Evolutionary conservation across 2,113 vertebrate species (phyloP).

Genomic region (Sinocyclocheilus anophthalmus): DNA sequence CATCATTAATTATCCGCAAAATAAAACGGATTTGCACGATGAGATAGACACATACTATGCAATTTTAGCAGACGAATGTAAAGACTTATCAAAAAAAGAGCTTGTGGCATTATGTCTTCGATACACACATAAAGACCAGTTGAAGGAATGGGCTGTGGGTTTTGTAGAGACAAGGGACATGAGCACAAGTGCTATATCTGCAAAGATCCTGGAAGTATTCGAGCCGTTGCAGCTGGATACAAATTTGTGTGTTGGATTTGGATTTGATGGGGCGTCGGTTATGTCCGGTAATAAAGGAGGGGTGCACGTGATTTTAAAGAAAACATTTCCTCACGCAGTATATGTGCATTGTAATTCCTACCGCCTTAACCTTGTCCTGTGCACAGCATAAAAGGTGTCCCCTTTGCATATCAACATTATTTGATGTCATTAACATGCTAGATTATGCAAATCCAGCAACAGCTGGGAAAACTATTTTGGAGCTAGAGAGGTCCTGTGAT

Average conservation of each 20-base stretch:
- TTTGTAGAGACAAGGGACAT: not conserved
- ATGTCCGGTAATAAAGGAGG: not conserved
- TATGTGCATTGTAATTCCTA: not conserved
- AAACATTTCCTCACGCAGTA: not conserved
- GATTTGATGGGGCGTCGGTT: not conserved
- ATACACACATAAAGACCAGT: not conserved
- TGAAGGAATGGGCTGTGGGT: not conserved
- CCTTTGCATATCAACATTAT: not conserved
- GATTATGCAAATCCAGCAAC: not conserved
- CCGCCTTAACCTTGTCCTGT: not conserved
- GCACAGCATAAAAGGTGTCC: not conserved
- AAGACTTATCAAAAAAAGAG: conserved; percentile 1
- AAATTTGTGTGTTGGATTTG: not conserved
- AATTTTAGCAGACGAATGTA: not conserved
- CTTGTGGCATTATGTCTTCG: not conserved
- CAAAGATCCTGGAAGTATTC: not conserved
- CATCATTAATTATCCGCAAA: no score
- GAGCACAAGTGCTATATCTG: not conserved
- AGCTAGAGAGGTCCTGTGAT: not conserved
- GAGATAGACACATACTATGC: not conserved
- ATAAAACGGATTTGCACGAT: no score
- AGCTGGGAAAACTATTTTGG: not conserved
- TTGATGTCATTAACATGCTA: not conserved
- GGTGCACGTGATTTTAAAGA: not conserved
- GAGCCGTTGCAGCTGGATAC: not conserved